Base-by-base conservation (phyloP, 2,113 vertebrate genomes). In the Carassius gibelio region DNA sequence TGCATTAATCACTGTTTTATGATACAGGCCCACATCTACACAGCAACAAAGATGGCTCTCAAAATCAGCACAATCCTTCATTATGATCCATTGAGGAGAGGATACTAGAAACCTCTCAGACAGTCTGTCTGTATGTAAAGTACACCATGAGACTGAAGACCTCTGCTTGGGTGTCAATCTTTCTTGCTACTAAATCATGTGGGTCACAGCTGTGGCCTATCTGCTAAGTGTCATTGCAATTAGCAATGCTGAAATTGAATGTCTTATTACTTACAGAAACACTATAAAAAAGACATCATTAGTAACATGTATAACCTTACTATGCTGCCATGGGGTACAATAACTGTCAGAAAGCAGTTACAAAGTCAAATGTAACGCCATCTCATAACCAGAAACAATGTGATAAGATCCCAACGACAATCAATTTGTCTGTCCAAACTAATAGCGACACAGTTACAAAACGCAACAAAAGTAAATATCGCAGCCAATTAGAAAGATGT, bases 21-120 rank as follows among this genome's bases (percentile, higher is more conserved):
- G 48, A 78, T 38, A 78, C n/a, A 83, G 15, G 1, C 19, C 57
- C 57, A n/a, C 57, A 61, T 84, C 26, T 61, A 59, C 36, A 45
- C 36, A 14, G 36, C 59, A 80, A 21, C 57, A 59, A 0, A 6
- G 57, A 59, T 61, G 57, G 13, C 36, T 14, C 42, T 42, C 19
- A 62, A 77, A 77, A 78, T 77, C 75, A 69, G 30, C 64, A 69
- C 13, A 34, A 57, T 78, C 15, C 23, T 57, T 78, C 62, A 69
- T 84, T 69, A 69, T 38, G 64, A 55, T 69, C 38, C 48, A 38
- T n/a, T 19, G 26, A 69, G 55, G 30, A 78, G 38, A 38, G 74
- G 17, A 84, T 81, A 68, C 61, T 66, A 52, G 59, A 81, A 42
- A 66, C 42, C 79, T 81, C 79, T 81, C 26, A 66, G 45, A 68